phyloP scores from a whole-genome alignment of 2,113 vertebrate genomes.

The Sphaerodactylus townsendi region DNA sequence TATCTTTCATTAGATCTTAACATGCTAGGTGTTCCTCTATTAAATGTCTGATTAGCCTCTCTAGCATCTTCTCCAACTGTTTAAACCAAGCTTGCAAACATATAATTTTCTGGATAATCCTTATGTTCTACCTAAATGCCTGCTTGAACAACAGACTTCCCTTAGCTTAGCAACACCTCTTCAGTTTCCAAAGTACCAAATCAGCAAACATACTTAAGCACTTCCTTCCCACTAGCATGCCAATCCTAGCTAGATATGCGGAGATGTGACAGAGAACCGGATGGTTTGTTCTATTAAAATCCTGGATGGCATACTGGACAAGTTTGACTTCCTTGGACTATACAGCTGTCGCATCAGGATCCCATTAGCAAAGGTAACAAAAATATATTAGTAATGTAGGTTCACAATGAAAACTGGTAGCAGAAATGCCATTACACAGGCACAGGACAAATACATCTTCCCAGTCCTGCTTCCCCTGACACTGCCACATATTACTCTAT shows the following conservation, averaged over 20 bases:
- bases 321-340: not conserved
- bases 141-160: conserved; percentile 40
- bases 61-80: conserved; percentile 25
- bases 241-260: not conserved
- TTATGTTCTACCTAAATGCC: conserved; percentile 41
- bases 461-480: not conserved
- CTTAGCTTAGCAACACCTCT: conserved; percentile 34
- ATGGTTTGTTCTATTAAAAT: not conserved
- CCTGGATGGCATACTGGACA: no score
- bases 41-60: conserved; percentile 41
- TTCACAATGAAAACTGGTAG: not conserved
- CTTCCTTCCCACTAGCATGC: conserved; percentile 9
- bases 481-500: not conserved
- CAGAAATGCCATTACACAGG: not conserved
- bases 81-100: conserved; percentile 47
- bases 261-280: not conserved
- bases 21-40: conserved; percentile 43
- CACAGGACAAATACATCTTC: not conserved
- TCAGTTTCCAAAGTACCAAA: conserved; percentile 27
- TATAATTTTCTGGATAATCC: conserved; percentile 42
- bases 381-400: not conserved
- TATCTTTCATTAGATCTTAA: conserved; percentile 47
- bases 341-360: not conserved
- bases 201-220: conserved; percentile 26
- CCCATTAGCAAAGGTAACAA: not conserved